These are phyloP conservation scores for Cydia fagiglandana DNA, from an alignment of 1,140 invertebrate species.

Conservation along the genomic window DNA sequence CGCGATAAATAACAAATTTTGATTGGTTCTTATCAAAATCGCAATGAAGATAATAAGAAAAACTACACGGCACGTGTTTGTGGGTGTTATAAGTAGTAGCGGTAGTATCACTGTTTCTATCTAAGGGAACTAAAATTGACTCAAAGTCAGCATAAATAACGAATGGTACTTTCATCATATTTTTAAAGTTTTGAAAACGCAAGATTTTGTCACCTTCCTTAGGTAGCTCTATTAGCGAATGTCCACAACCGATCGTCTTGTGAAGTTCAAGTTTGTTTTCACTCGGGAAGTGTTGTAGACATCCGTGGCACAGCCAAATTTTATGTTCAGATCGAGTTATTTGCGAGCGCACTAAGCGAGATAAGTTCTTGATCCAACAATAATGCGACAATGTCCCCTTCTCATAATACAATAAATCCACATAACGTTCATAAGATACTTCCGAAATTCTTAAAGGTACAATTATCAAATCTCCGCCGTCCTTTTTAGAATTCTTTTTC, in stretches of 20 bases:
- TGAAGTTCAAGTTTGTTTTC: constrained; percentile 12
- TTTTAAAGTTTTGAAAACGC: constrained; percentile 47
- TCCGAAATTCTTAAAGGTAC: background rate
- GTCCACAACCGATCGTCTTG: background rate
- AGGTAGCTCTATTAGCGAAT: background rate
- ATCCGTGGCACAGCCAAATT: background rate
- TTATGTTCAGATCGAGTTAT: background rate
- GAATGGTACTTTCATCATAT: constrained; percentile 50
- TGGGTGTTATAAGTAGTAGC: constrained; percentile 42
- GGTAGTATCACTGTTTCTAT: constrained; percentile 24
- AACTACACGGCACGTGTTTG: constrained; percentile 53
- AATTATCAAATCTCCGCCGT: background rate
- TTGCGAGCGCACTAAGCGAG: background rate
- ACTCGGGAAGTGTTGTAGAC: constrained; percentile 5
- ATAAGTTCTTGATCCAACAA: constrained; percentile 15
- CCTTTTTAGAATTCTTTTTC: background rate
- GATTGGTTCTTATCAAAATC: constrained; percentile 47
- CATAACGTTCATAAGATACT: background rate
- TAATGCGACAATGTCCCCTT: background rate
- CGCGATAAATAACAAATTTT: constrained; percentile 34
- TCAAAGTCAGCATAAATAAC: constrained; percentile 62
- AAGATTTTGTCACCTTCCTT: constrained; percentile 40
- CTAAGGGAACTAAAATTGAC: constrained; percentile 41
- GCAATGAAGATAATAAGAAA: constrained; percentile 52
- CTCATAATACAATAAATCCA: constrained; percentile 19